These are phyloP conservation scores for Cuculus canorus DNA, from an alignment of 2,797 vertebrate species.

Conservation along the genomic window DNA sequence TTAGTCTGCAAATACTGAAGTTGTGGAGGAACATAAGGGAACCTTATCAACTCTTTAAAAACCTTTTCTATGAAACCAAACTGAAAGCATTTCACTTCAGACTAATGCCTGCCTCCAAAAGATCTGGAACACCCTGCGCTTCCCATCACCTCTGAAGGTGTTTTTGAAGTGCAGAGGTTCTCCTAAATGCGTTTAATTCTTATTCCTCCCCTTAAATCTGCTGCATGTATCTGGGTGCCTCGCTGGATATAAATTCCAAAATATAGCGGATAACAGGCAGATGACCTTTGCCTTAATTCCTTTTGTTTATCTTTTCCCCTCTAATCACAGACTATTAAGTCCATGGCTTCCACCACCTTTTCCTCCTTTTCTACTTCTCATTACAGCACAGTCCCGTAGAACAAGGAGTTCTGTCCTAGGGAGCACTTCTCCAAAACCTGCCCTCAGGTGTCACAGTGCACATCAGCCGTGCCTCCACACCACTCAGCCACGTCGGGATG, in stretches of 20 bases:
- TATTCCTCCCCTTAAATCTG: not conserved
- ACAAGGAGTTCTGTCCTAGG: fast-evolving
- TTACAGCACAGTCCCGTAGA: not conserved
- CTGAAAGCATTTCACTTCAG: not conserved
- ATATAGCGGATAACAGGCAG: not conserved
- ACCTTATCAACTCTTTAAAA: not conserved
- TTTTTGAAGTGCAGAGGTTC: not conserved
- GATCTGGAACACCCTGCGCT: fast-evolving
- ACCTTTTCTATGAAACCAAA: not conserved
- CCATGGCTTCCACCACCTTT: not conserved
- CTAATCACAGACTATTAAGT: not conserved
- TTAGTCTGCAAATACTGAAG: not conserved
- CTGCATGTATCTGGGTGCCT: not conserved
- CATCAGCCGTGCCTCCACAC: not conserved
- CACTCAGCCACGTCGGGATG: fast-evolving
- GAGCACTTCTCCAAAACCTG: not conserved
- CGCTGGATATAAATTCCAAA: not conserved
- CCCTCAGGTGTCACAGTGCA: fast-evolving
- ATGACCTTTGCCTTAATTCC: not conserved
- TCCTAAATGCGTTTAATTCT: not conserved
- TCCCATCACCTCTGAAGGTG: not conserved
- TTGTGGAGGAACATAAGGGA: not conserved
- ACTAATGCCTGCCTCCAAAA: not conserved
- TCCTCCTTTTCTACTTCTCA: not conserved
- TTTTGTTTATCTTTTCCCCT: not conserved